Base-by-base conservation (phyloP, 1,140 invertebrate species). In the Harlomillsia oculata region DNA sequence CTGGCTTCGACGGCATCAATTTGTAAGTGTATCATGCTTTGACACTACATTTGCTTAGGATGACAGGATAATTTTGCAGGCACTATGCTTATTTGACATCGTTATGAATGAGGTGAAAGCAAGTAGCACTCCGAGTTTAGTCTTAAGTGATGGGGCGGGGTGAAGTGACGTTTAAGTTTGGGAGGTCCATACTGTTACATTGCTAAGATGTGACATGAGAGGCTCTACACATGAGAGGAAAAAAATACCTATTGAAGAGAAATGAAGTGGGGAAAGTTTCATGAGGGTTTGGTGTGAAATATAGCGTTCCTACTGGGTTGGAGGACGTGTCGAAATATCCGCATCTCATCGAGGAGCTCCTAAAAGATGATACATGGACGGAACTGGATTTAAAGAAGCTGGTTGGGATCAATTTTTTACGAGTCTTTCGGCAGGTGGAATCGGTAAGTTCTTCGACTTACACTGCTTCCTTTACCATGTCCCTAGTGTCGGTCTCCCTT, bases 291-390 rank as follows among this genome's bases (percentile, higher is more conserved):
- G 13, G 18, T 30, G 6, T 11, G 8, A 13, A 25, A 23, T 50
- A 52, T 72, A 85, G 86, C 69, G 85, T 85, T 21, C 82, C 86
- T 8, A 76, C 76, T 39, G 89, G 89, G 13, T 74, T 95, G 43
- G 89, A 93, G 70, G 89, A 95, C 71, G 89, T 92, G 14, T 92
- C 88, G 30, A 83, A 81, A 60, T 95, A 92, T 72, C 90, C 89
- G 0, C 79, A 86, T 64, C 73, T 95, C 62, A 78, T 85, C 36
- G 71, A 70, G n/a, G 72, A 72, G 53, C 65, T 75, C 14, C 49
- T 70, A 21, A 66, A 70, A 8, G 65, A 67, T 34, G 62, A 69
- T 14, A 67, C 69, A 14, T 77, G 74, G 73, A 63, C 68, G 14
- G 63, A 71, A 39, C 67, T 67, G 14, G 72, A 76, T 44, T 59